Evolutionary conservation across 2,888 invertebrate genomes (phyloP), one percentile per base, ranked within the genome.

Genomic region (Cheilosia impressa): DNA sequence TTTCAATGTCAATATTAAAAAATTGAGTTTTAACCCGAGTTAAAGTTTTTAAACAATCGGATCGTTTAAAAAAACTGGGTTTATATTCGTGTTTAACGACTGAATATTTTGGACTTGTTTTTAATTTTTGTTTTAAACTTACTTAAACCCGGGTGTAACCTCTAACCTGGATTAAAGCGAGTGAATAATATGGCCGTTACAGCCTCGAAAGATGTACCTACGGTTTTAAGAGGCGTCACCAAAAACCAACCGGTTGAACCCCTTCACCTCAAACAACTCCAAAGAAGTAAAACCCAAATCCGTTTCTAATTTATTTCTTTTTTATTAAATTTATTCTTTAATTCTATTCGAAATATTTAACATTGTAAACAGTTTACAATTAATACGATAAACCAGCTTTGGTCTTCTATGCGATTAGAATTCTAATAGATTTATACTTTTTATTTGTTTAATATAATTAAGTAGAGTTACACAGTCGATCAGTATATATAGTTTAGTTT

Each of bases 381-480:
- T 60, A 71, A 72, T 80, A 80, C 76, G 72, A 71, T 68, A 66
- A 76, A 80, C 85, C 80, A 77, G 72, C 80, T 85, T 85, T 80
- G 85, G 85, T 55, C 80, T 71, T 43, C 73, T 63, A 84, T 75
- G 80, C 76, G 71, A 68, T 66, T 85, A 66, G 47, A 69, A 55
- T 27, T 76, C 65, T 77, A 65, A 41, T 41, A 43, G 65, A 57
- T 34, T 62, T 53, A 19, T 24, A 31, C 1, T 9, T 72, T 58
- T 65, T 65, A 52, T 63, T 63, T 57, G 34, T 47, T 52, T 52
- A 52, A 47, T 58, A 62, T 72, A 41, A 52, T 45, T 80, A 71
- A 72, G 68, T 85, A 72, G 62, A 71, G 55, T 72, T 80, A 85
- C 80, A 85, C 75, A 85, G 79, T 85, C 84, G 52, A 69, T 78